phyloP scores from a whole-genome alignment of 2,797 vertebrate genomes.

The Myripristis jacobus region DNA sequence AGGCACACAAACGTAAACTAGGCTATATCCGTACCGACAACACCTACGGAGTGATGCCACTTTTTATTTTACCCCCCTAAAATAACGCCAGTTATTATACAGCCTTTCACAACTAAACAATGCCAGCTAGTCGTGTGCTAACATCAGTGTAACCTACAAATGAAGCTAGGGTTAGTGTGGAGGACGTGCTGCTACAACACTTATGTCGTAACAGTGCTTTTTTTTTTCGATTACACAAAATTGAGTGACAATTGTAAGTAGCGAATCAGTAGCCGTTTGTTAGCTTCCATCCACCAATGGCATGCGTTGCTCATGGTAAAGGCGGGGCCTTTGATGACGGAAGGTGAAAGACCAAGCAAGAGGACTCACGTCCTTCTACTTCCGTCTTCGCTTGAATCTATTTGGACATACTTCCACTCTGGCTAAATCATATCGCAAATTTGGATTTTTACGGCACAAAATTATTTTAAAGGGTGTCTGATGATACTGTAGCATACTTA shows the following conservation, averaged over 20 bases:
- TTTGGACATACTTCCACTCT: no score
- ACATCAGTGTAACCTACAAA: slow-evolving; percentile 4
- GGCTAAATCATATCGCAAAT: no score
- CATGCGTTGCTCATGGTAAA: neutral
- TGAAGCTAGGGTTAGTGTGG: neutral
- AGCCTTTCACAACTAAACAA: neutral
- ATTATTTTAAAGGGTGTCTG: no score
- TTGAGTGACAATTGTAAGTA: slow-evolving; percentile 1
- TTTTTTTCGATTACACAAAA: neutral
- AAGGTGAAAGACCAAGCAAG: slow-evolving; percentile 6
- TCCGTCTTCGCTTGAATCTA: slow-evolving; percentile 34
- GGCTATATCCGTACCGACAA: neutral
- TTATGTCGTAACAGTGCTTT: slow-evolving; percentile 23
- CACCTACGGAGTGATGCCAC: rapidly evolving
- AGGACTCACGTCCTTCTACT: rapidly evolving
- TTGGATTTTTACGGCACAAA: no score
- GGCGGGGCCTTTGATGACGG: slow-evolving; percentile 24
- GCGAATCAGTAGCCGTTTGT: slow-evolving; percentile 33
- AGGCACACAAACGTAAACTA: neutral
- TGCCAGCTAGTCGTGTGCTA: rapidly evolving
- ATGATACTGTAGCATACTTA: no score
- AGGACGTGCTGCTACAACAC: slow-evolving; percentile 7
- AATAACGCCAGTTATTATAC: neutral
- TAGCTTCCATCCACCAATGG: slow-evolving; percentile 50
- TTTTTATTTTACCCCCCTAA: neutral